These are phyloP conservation scores for Sturnus vulgaris DNA, from an alignment of 2,113 vertebrate genomes.

Conservation along the genomic window DNA sequence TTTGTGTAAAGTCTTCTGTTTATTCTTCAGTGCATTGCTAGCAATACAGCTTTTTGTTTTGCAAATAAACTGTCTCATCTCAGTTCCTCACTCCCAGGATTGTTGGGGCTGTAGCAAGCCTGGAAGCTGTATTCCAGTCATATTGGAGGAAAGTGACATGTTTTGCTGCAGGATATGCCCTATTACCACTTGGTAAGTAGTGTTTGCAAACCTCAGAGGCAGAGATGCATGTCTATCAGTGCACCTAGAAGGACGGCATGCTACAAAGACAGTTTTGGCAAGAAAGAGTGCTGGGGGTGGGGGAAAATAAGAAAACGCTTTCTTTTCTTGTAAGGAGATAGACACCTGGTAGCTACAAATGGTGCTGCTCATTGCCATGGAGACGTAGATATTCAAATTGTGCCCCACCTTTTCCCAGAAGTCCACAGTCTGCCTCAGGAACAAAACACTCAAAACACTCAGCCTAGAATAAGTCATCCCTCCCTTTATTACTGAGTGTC, in stretches of 20 bases:
- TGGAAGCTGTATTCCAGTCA: not conserved
- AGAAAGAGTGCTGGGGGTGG: not conserved
- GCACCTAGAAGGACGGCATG: not conserved
- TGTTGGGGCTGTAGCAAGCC: not conserved
- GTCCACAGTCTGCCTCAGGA: not conserved
- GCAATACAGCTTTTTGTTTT: not conserved
- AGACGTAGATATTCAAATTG: not conserved
- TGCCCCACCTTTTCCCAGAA: not conserved
- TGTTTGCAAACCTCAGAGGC: not conserved
- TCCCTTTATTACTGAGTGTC: not conserved
- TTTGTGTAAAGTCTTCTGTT: conserved; percentile 34
- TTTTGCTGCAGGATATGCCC: not conserved
- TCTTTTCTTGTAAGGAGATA: not conserved
- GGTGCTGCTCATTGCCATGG: not conserved
- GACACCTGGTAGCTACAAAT: not conserved
- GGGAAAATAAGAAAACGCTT: not conserved
- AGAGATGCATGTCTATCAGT: not conserved
- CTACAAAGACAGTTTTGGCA: not conserved
- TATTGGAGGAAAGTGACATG: not conserved
- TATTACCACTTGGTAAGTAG: not conserved
- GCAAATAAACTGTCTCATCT: conserved; percentile 26
- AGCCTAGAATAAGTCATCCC: not conserved
- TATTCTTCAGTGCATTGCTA: conserved; percentile 41
- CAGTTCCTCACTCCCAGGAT: not conserved
- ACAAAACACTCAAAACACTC: not conserved